Base-by-base conservation (phyloP, 1,140 invertebrate genomes). In the Galleria mellonella region DNA sequence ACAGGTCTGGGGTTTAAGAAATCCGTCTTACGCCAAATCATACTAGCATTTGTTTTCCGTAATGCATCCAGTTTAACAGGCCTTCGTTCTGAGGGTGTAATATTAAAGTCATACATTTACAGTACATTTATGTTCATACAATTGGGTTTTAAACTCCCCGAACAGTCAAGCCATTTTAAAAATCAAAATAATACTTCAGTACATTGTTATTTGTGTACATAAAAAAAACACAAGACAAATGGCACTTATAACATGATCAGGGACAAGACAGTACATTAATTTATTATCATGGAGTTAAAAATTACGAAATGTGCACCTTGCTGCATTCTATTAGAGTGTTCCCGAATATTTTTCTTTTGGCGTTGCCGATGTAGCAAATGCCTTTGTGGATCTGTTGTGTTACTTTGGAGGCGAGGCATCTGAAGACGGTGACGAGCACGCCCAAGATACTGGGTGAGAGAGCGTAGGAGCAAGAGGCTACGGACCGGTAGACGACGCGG, bases 401-500 rank as follows among this genome's bases (percentile, higher is more conserved):
- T 0, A 57, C 30, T 61, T 62, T 47, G 4, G 51, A 46, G 4
- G 62, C 49, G 9, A 78, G 36, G 27, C 67, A 57, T 2, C 50
- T 43, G 2, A 71, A 47, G 5, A 78, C 31, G 29, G 59, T 51
- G 4, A 67, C 27, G 0, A 77, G 42, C 7, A 65, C 45, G 12
- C 61, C 62, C 0, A 73, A 14, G 15, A 70, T 13, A 15, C 53
- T 55, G 0, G 74, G 62, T 0, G 62, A 8, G 4, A 60, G 0
- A 9, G 62, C 35, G 27, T 50, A 32, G 4, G 66, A 58, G 15
- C 59, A 56, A 0, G 74, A 76, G 0, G 63, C 61, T 0, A 55
- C 37, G 9, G 68, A 75, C 5, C 73, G 57, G 59, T 76, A 81
- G 0, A 83, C 65, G 4, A 73, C 44, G 3, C 79, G 63, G 47